phyloP scores from a whole-genome alignment of 2,797 vertebrate species.

The Halcyon leucocephala region DNA sequence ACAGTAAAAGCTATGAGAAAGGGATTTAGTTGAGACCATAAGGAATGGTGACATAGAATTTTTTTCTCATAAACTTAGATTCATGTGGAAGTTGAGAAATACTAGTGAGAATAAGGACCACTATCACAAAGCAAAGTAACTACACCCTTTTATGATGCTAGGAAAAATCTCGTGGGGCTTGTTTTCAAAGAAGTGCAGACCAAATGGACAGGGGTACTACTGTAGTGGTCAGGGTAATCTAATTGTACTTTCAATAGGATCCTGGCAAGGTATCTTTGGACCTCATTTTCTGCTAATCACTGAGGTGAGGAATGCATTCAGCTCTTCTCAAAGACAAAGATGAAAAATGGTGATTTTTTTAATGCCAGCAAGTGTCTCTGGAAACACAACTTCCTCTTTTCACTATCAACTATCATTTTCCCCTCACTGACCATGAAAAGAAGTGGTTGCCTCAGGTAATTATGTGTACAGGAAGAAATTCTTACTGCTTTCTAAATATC shows the following conservation, averaged over 20 bases:
- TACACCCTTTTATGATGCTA: background rate
- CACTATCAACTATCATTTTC: conserved; percentile 16
- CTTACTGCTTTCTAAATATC: conserved; percentile 74
- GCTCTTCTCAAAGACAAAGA: background rate
- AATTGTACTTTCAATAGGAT: background rate
- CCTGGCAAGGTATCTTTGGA: background rate
- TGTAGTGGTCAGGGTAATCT: background rate
- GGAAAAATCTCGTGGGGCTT: background rate
- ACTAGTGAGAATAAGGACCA: background rate
- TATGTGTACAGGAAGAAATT: conserved; percentile 69
- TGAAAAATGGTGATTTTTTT: conserved; percentile 2
- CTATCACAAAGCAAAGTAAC: background rate
- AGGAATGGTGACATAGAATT: background rate
- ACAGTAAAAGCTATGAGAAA: background rate
- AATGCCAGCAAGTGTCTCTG: background rate
- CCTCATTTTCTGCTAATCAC: background rate
- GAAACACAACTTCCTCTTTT: background rate
- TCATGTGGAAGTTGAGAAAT: background rate
- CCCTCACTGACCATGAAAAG: conserved; percentile 58
- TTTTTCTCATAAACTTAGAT: background rate
- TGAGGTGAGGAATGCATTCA: background rate
- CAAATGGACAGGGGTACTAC: background rate
- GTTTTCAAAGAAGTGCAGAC: background rate
- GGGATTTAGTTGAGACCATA: background rate
- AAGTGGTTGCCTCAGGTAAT: conserved; percentile 73